A percentile compares a stretch with the other conserved stretches of the same genome.
phyloP scores from a whole-genome alignment of 2,113 vertebrate species.

The Leiothrix lutea region DNA sequence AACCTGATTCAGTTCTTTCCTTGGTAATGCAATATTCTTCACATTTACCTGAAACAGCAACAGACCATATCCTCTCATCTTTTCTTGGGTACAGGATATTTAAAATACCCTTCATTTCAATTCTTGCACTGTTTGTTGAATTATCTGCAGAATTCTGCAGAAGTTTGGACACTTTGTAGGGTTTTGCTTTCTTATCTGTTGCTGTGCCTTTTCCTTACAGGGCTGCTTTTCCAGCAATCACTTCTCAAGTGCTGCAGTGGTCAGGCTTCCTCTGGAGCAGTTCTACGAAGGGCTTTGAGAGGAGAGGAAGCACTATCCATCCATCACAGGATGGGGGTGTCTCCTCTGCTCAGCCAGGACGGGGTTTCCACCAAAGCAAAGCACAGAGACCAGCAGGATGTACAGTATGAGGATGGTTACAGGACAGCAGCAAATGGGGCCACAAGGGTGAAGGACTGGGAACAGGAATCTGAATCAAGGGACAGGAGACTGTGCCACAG shows the following conservation, averaged over 20 bases:
- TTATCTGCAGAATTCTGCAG: background rate
- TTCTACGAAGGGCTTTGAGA: background rate
- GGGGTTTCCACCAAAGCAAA: background rate
- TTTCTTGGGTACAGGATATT: background rate
- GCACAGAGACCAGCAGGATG: background rate
- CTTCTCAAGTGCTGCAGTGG: background rate
- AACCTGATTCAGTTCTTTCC: background rate
- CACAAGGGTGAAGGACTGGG: background rate
- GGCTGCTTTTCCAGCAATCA: background rate
- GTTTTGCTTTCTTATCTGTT: background rate
- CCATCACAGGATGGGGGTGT: fast-evolving
- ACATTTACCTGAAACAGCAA: background rate
- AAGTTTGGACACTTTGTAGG: background rate
- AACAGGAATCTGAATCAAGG: background rate
- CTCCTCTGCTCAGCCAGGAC: background rate
- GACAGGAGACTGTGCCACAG: background rate
- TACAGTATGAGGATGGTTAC: background rate
- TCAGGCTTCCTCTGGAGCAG: background rate
- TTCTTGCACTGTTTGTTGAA: background rate
- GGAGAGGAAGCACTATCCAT: background rate
- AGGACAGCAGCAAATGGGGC: background rate
- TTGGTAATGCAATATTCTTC: background rate
- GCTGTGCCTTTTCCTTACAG: background rate
- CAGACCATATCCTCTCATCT: background rate
- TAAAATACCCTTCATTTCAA: background rate